phyloP scores from a whole-genome alignment of 35 echinoderm and acorn worm species.

The Eucidaris tribuloides region DNA sequence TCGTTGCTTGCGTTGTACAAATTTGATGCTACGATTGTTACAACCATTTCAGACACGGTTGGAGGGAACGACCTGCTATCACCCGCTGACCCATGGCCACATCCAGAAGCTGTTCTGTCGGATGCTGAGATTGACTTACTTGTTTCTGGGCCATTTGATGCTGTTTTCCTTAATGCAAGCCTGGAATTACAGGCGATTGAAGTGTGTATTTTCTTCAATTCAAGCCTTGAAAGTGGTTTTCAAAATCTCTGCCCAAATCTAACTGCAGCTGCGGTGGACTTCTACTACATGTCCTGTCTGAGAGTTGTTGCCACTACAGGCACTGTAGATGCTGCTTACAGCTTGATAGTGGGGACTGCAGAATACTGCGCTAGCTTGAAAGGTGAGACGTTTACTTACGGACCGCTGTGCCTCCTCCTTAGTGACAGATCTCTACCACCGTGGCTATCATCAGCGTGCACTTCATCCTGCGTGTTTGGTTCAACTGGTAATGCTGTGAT shows the following conservation, averaged over 20 bases:
- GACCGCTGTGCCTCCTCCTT: slow-evolving; percentile 2
- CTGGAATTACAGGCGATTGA: not conserved
- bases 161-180: slow-evolving; percentile 26
- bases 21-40: slow-evolving; percentile 48
- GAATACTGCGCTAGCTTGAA: slow-evolving; percentile 32
- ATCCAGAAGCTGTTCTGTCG: slow-evolving; percentile 50
- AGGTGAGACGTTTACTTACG: not conserved
- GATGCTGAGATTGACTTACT: slow-evolving; percentile 41
- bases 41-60: slow-evolving; percentile 20
- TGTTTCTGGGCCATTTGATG: slow-evolving; percentile 44
- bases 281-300: slow-evolving; percentile 77
- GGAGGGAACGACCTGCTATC: slow-evolving; percentile 37
- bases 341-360: not conserved
- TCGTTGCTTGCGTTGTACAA: slow-evolving; percentile 43
- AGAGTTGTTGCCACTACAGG: slow-evolving; percentile 34
- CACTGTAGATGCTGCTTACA: slow-evolving; percentile 42
- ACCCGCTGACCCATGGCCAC: slow-evolving; percentile 66
- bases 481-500: not conserved
- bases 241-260: slow-evolving; percentile 24
- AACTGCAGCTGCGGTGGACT: slow-evolving; percentile 37
- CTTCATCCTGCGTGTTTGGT: slow-evolving; percentile 36
- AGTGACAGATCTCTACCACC: not conserved
- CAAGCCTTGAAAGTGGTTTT: not conserved
- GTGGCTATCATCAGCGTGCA: slow-evolving; percentile 21
- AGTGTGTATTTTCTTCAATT: slow-evolving; percentile 49